A percentile compares a stretch with the other conserved stretches of the same genome.
phyloP scores from a whole-genome alignment of 2,113 vertebrate species.

The Apteryx mantelli region DNA sequence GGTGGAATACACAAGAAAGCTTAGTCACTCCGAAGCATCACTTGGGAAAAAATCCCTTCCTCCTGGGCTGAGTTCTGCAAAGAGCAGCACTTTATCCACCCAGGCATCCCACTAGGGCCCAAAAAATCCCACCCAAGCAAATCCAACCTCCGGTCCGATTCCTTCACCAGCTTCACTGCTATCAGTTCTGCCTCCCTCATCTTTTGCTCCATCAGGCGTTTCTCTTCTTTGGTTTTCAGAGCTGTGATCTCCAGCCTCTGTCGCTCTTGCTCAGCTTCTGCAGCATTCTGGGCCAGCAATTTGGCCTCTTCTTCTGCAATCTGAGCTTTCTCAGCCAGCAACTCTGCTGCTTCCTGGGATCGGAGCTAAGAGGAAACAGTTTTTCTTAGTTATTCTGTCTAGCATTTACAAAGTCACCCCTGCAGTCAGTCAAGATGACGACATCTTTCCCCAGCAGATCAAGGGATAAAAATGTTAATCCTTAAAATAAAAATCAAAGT shows the following conservation, averaged over 20 bases:
- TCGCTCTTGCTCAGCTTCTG: constrained; percentile 90
- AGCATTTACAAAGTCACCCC: background rate
- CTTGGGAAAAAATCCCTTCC: background rate
- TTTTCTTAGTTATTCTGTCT: background rate
- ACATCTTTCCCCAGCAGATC: background rate
- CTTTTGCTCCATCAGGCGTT: constrained; percentile 93
- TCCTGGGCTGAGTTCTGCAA: background rate
- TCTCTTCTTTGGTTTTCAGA: constrained; percentile 92
- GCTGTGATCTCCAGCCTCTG: constrained; percentile 90
- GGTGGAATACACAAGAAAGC: background rate
- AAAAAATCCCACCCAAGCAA: background rate
- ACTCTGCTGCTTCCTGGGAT: constrained; percentile 90
- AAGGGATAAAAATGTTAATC: background rate
- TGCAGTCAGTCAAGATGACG: background rate
- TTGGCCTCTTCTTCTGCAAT: constrained; percentile 94
- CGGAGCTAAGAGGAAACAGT: constrained; percentile 75
- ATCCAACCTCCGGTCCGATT: constrained; percentile 88
- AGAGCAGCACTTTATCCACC: background rate
- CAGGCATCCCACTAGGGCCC: background rate
- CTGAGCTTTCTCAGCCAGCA: constrained; percentile 93
- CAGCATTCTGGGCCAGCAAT: constrained; percentile 91
- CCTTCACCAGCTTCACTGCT: constrained; percentile 91
- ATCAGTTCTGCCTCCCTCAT: constrained; percentile 92
- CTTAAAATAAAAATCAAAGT: background rate
- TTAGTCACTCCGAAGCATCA: background rate